Evolutionary conservation across 1,140 invertebrate genomes (phyloP).

Genomic region (Lanistes nyassanus): DNA sequence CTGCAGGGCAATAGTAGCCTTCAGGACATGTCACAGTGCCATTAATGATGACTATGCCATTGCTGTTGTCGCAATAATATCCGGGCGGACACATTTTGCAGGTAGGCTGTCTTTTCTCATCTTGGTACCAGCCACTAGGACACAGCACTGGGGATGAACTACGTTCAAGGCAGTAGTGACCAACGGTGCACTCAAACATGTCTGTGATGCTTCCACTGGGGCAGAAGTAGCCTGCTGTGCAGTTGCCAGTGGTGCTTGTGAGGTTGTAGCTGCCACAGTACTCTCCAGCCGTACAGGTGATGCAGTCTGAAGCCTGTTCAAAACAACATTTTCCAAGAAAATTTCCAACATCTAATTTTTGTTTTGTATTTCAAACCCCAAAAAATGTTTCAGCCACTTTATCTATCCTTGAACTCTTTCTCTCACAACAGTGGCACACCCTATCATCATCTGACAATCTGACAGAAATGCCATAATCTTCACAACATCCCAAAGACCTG

Average conservation of each 20-base stretch:
- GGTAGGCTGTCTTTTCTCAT: conserved; percentile 44
- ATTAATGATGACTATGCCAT: conserved; percentile 57
- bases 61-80: conserved; percentile 63
- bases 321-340: not conserved
- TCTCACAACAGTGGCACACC: no score
- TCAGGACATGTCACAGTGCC: conserved; percentile 58
- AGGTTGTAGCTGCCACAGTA: conserved; percentile 60
- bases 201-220: conserved; percentile 50
- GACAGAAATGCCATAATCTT: no score
- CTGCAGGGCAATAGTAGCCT: conserved; percentile 59
- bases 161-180: conserved; percentile 57
- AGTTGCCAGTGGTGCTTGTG: conserved; percentile 57
- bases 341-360: no score
- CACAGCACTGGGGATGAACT: conserved; percentile 52
- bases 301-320: conserved; percentile 43
- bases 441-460: no score
- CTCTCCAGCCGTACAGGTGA: conserved; percentile 54
- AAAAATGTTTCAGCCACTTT: no score
- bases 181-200: conserved; percentile 46
- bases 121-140: conserved; percentile 60
- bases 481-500: no score
- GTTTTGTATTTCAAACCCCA: no score
- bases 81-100: conserved; percentile 59
- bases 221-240: conserved; percentile 60
- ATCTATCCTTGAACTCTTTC: no score